Evolutionary conservation across 1,140 invertebrate genomes (phyloP).

Genomic region (Maniola jurtina): DNA sequence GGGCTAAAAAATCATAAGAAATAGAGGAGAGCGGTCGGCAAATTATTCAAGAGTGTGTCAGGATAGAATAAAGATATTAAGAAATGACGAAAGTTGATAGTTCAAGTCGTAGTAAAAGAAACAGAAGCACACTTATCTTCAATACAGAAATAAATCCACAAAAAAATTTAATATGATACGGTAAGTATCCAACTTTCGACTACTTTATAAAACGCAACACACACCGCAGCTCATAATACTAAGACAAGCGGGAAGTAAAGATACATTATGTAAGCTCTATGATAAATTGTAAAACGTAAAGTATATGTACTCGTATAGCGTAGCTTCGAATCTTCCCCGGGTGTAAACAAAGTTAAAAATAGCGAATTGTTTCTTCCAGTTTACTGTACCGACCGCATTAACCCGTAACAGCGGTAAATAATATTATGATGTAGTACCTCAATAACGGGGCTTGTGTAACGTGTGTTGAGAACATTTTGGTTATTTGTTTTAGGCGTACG

Average conservation of each 20-base stretch:
- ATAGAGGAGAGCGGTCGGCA: neutral
- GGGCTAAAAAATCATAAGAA: too few relatives aligned
- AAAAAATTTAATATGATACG: too few relatives aligned
- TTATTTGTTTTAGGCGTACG: slow-evolving; percentile 66
- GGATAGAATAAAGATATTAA: too few relatives aligned
- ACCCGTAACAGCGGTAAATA: slow-evolving; percentile 71
- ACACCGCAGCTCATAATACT: neutral
- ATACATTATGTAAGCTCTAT: neutral
- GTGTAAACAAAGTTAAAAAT: slow-evolving; percentile 53
- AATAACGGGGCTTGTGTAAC: slow-evolving; percentile 62
- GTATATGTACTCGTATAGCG: slow-evolving; percentile 19
- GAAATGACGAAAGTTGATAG: too few relatives aligned
- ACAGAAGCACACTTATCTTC: too few relatives aligned
- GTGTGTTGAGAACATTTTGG: slow-evolving; percentile 62
- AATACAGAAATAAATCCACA: too few relatives aligned
- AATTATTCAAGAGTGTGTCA: too few relatives aligned
- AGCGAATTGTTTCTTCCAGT: slow-evolving; percentile 64
- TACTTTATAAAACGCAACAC: neutral
- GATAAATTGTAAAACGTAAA: slow-evolving; percentile 19
- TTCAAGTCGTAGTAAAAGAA: too few relatives aligned
- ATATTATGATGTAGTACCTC: slow-evolving; percentile 73
- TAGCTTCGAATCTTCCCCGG: slow-evolving; percentile 22
- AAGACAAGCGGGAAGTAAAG: neutral
- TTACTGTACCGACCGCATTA: slow-evolving; percentile 63
- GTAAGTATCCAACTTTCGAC: too few relatives aligned